Percentiles rank a stretch among this genome's conserved stretches.
Evolutionary conservation across 2,797 vertebrate species (phyloP).

Genomic region (Cygnus olor): DNA sequence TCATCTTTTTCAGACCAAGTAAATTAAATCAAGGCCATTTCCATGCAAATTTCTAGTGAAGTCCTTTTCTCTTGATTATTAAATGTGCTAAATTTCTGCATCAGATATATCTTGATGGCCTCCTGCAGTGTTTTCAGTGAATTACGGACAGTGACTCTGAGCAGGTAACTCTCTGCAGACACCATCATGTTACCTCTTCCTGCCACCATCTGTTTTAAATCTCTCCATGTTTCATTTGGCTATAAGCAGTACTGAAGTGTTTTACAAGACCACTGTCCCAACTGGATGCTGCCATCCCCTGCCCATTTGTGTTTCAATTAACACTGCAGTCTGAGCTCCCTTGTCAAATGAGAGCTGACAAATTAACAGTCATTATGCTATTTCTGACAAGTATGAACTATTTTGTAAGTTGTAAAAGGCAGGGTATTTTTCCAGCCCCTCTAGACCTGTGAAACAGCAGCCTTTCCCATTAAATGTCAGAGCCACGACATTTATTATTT

Average conservation of each 20-base stretch:
- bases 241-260: not conserved
- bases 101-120: not conserved
- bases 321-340: not conserved
- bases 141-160: not conserved
- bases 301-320: slow-evolving; percentile 39
- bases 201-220: not conserved
- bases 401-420: not conserved
- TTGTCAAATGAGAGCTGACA: slow-evolving; percentile 39
- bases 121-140: not conserved
- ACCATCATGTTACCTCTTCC: not conserved
- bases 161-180: not conserved
- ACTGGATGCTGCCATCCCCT: slow-evolving; percentile 22
- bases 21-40: not conserved
- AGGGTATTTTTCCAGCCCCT: not conserved
- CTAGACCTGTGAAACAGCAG: not conserved
- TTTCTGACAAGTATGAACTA: not conserved
- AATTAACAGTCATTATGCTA: not conserved
- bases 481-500: slow-evolving; percentile 5
- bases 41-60: not conserved
- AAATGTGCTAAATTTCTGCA: not conserved
- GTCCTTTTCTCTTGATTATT: not conserved
- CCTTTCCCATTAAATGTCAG: slow-evolving; percentile 3
- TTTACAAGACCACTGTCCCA: not conserved
- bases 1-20: not conserved
- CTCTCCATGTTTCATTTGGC: not conserved